Percentiles rank a stretch among this genome's conserved stretches.
These are phyloP conservation scores for Lysandra coridon DNA, from an alignment of 2,888 invertebrate genomes.

Conservation along the genomic window DNA sequence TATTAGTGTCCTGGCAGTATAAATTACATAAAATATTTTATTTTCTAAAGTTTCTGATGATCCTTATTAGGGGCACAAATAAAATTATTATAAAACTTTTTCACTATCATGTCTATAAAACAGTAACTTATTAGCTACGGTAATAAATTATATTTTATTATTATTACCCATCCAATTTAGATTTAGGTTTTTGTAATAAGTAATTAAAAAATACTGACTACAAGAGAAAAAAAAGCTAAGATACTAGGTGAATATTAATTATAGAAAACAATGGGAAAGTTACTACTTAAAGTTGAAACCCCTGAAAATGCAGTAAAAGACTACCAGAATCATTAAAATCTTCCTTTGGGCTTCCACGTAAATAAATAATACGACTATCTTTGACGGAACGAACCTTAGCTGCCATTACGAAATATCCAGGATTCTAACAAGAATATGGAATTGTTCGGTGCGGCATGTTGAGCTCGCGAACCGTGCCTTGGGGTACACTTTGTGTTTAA, in stretches of 20 bases:
- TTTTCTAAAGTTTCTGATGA: not conserved
- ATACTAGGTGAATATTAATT: no score
- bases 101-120: not conserved
- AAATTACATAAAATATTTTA: not conserved
- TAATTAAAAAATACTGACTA: no score
- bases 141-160: not conserved
- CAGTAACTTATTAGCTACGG: not conserved
- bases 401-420: slow-evolving; percentile 17
- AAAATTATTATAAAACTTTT: slow-evolving; percentile 4
- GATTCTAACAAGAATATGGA: slow-evolving; percentile 22
- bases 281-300: no score
- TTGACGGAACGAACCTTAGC: not conserved
- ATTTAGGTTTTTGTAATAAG: no score
- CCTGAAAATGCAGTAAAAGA: not conserved
- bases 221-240: no score
- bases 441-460: slow-evolving; percentile 26
- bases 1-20: not conserved
- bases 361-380: not conserved
- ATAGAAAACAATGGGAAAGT: no score
- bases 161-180: no score
- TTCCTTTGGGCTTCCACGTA: not conserved
- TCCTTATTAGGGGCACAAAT: not conserved
- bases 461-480: slow-evolving; percentile 32
- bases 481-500: slow-evolving; percentile 30
- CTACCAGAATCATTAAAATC: not conserved